Base-by-base conservation (phyloP, 2,888 invertebrate genomes). In the Shargacucullia verbasci region DNA sequence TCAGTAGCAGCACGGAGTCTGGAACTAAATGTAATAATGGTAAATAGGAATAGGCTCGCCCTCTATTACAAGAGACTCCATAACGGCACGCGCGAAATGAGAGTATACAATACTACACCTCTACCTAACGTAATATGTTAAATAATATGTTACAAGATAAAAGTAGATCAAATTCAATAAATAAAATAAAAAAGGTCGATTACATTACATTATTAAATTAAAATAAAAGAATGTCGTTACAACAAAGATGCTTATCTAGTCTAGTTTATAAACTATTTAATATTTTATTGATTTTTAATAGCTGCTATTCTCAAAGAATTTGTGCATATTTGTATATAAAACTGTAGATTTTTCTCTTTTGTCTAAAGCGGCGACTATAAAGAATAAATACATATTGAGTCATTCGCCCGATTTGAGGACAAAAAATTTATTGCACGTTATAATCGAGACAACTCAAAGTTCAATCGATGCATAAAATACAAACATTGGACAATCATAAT, bases 391-490 rank as follows among this genome's bases (percentile, higher is more conserved):
- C 20, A 54, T 20, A 63, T 64, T 67, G 49, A 64, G 38, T 48
- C 61, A 68, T 40, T 44, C 25, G 8, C 25, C 27, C 39, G 38
- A 57, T 61, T 57, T 53, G 59, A 35, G 52, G 44, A 74, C 58
- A 63, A 38, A 12, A n/a, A 39, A 63, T 66, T 65, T 69, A 70
- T 70, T 68, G 53, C 59, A 70, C 45, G 44, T 59, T 52, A 60
- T 53, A 65, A 43, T 71, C 50, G 49, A 70, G 38, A 41, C 38
- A 14, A 48, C 20, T 15, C 35, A 71, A 71, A 67, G 69, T 74
- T 74, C 59, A 74, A 67, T 70, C 41, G 40, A 61, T 75, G 55
- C 67, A 78, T 77, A 77, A 79, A 80, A 74, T 55, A 59, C 59
- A 44, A 73, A 70, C 73, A 78, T 71, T 50, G 57, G 53, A 74